Evolutionary conservation across 2,888 invertebrate genomes (phyloP), one percentile per base, ranked within the genome.

Genomic region (Conchocele bisecta): DNA sequence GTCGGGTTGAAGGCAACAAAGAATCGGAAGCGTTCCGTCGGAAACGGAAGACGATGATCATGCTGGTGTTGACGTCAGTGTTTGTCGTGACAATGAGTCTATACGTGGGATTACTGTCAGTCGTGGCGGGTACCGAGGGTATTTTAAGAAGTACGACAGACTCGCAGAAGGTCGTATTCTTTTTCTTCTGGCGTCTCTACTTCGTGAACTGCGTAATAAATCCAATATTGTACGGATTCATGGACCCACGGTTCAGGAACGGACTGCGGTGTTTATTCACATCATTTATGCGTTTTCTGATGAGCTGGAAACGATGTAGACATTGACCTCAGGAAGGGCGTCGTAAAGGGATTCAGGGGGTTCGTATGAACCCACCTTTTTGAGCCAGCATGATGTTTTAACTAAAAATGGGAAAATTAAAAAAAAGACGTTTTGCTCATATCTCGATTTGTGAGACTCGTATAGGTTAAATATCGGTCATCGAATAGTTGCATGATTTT

Each of bases 161-260:
- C 15, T 57, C 65, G 0, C 26, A 63, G 35, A 76, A 68, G 48
- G 76, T 41, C 0, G 33, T 58, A 20, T 76, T 69, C 33, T 72
- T 76, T 54, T 68, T 76, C 33, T 76, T 76, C 41, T 63, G 65
- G 63, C 28, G 76, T n/a, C 41, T 76, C 13, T 76, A 76, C 39
- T 76, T 76, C 37, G 35, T 72, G 1, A 76, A 76, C 28, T 58
- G 58, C 22, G 48, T 72, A 22, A 42, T 76, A 6, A 76, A 76
- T 50, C 69, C 72, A 3, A 50, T 76, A 9, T n/a, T 76, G 28
- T 76, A 76, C 41, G 76, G 76, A 6, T 46, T 69, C 28, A 53
- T 72, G 48, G 76, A 76, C 37, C 68, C 60, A 5, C 37, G 68
- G 24, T 76, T 76, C 56, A 41, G 75, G 7, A 11, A 31, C 15